phyloP scores from a whole-genome alignment of 2,113 vertebrate species.

The Nesoenas mayeri region DNA sequence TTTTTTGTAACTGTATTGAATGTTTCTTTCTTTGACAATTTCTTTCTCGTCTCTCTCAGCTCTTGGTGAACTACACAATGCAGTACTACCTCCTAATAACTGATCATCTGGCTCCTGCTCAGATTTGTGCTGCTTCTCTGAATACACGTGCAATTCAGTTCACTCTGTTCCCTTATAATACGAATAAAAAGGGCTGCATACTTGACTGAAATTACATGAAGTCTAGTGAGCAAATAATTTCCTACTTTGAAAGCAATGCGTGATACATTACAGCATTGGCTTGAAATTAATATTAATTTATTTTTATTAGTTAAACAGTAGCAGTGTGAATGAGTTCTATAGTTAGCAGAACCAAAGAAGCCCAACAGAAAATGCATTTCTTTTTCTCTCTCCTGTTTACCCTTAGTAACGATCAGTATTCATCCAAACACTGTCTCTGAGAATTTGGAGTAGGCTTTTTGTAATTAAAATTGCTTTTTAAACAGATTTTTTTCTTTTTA shows the following conservation, averaged over 20 bases:
- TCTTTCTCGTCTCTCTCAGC: slow-evolving; percentile 36
- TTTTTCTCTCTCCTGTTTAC: slow-evolving; percentile 10
- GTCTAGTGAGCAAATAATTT: slow-evolving; percentile 40
- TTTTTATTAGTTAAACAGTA: slow-evolving; percentile 18
- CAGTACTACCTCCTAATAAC: slow-evolving; percentile 34
- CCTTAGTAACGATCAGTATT: background rate
- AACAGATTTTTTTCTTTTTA: background rate
- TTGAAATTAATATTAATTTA: slow-evolving; percentile 37
- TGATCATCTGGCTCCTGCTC: slow-evolving; percentile 58
- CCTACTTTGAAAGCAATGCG: background rate
- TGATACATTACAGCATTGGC: background rate
- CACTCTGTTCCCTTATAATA: background rate
- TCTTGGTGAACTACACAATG: slow-evolving; percentile 48
- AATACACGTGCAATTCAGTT: slow-evolving; percentile 22
- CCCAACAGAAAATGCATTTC: background rate
- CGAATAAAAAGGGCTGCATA: slow-evolving; percentile 23
- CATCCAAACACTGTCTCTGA: background rate
- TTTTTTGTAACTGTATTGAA: background rate
- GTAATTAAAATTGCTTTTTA: background rate
- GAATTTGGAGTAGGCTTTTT: background rate
- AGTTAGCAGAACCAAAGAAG: background rate
- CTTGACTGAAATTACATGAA: slow-evolving; percentile 1
- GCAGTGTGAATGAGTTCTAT: background rate
- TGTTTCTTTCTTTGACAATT: slow-evolving; percentile 46
- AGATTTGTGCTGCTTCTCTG: slow-evolving; percentile 42